These are phyloP conservation scores for Nephrotoma guestfalica DNA, from an alignment of 2,888 invertebrate species.

Conservation along the genomic window DNA sequence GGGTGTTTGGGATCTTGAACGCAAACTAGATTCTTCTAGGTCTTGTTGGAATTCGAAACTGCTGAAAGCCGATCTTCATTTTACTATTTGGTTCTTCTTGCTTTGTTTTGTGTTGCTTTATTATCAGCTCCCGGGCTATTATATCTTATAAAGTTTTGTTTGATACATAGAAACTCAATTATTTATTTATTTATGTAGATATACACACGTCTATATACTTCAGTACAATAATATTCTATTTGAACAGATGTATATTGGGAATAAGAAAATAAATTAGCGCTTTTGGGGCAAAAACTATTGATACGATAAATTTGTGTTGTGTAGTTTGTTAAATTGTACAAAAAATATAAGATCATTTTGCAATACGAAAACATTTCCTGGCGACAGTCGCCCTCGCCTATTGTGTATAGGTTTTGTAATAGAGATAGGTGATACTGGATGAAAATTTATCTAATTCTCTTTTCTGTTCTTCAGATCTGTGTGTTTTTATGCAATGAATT, in stretches of 20 bases:
- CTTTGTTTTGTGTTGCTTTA: not conserved
- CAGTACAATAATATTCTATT: not conserved
- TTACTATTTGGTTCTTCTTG: not conserved
- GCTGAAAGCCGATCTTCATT: too few relatives aligned
- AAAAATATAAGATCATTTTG: not conserved
- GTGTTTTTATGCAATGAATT: too few relatives aligned
- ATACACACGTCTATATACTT: not conserved
- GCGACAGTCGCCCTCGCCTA: not conserved
- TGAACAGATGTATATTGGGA: not conserved
- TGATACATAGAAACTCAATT: not conserved
- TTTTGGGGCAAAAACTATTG: not conserved
- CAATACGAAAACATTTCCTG: not conserved
- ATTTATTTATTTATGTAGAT: not conserved
- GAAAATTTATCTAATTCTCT: not conserved
- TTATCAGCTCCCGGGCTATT: not conserved
- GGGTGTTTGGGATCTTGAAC: too few relatives aligned
- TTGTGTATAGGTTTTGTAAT: not conserved
- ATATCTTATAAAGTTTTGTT: too few relatives aligned
- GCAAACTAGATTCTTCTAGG: too few relatives aligned
- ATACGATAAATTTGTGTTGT: not conserved
- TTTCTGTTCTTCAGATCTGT: too few relatives aligned
- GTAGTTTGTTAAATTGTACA: not conserved
- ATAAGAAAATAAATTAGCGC: not conserved
- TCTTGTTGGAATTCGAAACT: too few relatives aligned
- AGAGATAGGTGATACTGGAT: not conserved